A percentile compares a stretch with the other conserved stretches of the same genome.
Evolutionary conservation across 37 sponge, comb jelly and placozoan genomes (phyloP).

Genomic region (Theonella swinhoei): DNA sequence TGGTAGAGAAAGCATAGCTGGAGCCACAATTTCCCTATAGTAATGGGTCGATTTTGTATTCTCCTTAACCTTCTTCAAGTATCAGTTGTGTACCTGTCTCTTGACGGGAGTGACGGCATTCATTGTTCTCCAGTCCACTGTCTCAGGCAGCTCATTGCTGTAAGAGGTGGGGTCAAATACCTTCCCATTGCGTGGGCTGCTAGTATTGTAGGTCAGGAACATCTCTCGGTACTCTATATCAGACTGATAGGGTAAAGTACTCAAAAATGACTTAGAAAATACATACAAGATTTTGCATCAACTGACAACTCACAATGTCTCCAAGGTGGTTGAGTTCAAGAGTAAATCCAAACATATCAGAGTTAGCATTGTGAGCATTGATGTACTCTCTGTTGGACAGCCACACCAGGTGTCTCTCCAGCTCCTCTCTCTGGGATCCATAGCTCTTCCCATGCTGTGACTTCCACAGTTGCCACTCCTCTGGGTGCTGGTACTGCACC

Average conservation of each 20-base stretch:
- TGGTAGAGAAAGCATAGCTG: constrained; percentile 88
- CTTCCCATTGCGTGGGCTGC: background rate
- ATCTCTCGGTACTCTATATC: background rate
- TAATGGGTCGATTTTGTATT: background rate
- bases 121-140: constrained; percentile 38
- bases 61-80: background rate
- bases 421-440: constrained; percentile 22
- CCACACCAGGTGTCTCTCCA: constrained; percentile 39
- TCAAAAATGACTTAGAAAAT: background rate
- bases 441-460: constrained; percentile 29
- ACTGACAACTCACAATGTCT: constrained; percentile 40
- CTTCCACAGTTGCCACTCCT: constrained; percentile 53
- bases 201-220: background rate
- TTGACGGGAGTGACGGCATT: constrained; percentile 40
- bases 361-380: constrained; percentile 40
- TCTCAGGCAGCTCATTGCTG: constrained; percentile 5
- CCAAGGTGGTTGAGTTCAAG: constrained; percentile 63
- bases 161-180: background rate
- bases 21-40: constrained; percentile 77
- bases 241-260: background rate
- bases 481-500: constrained; percentile 22
- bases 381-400: constrained; percentile 52
- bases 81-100: constrained; percentile 16
- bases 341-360: constrained; percentile 35
- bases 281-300: background rate